Evolutionary conservation across 2,113 vertebrate genomes (phyloP).

Genomic region (Tragelaphus imberbis): DNA sequence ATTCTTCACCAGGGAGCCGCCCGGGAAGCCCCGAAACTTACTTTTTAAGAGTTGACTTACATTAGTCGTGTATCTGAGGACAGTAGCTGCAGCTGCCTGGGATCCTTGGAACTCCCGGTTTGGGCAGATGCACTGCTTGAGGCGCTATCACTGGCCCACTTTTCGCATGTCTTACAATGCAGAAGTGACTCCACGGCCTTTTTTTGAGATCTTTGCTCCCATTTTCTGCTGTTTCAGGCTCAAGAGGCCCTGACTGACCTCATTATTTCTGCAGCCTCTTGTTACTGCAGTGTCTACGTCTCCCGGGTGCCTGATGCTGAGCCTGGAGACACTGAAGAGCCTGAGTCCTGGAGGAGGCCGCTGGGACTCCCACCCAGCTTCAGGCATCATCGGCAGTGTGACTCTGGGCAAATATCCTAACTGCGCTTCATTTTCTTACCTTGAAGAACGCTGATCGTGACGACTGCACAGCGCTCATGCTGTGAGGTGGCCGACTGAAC

Average conservation of each 20-base stretch:
- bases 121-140: neutral
- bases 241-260: neutral
- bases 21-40: neutral
- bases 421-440: neutral
- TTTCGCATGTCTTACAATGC: neutral
- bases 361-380: rapidly evolving
- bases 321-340: neutral
- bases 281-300: neutral
- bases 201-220: neutral
- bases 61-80: neutral
- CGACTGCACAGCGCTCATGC: rapidly evolving
- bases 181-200: neutral
- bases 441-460: rapidly evolving
- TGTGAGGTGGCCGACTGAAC: rapidly evolving
- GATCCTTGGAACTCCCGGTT: rapidly evolving
- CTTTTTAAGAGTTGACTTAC: neutral
- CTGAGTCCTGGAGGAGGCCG: rapidly evolving
- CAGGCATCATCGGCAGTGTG: no score
- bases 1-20: neutral
- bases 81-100: no score
- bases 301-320: neutral
- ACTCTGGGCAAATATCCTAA: no score
- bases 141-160: rapidly evolving
- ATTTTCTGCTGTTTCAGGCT: neutral
- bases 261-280: neutral